Percentiles rank a stretch among this genome's conserved stretches.
phyloP scores from a whole-genome alignment of 2,113 vertebrate genomes.

The Rhinogobius similis region DNA sequence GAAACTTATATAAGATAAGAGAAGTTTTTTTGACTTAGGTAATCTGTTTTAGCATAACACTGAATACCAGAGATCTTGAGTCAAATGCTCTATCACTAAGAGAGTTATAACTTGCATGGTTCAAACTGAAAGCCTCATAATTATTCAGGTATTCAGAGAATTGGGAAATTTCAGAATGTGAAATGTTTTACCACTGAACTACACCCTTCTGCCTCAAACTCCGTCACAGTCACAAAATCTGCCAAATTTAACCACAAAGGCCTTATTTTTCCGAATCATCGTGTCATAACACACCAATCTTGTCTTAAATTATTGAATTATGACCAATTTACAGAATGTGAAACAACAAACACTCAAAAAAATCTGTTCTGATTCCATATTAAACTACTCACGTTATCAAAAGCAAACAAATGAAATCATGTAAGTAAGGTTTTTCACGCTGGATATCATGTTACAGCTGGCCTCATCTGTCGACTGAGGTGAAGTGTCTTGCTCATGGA shows the following conservation, averaged over 20 bases:
- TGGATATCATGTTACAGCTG: neutral
- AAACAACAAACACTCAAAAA: no score
- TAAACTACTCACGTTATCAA: neutral
- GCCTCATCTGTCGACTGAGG: neutral
- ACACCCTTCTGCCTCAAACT: slow-evolving; percentile 73
- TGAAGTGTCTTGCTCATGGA: neutral
- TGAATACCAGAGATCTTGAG: neutral
- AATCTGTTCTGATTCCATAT: no score
- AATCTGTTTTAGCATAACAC: neutral
- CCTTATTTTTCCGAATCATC: neutral
- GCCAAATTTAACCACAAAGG: neutral
- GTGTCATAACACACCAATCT: neutral
- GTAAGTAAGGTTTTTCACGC: neutral
- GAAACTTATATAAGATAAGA: no score
- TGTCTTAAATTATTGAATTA: neutral
- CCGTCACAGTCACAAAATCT: neutral
- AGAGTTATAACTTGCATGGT: slow-evolving; percentile 54
- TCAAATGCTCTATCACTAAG: neutral
- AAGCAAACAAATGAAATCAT: neutral
- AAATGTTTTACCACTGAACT: slow-evolving; percentile 93
- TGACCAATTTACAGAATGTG: neutral
- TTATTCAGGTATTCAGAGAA: slow-evolving; percentile 82
- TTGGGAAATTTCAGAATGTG: slow-evolving; percentile 63
- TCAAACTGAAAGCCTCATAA: neutral
- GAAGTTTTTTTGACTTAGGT: neutral